Percentiles rank a stretch among this genome's conserved stretches.
Evolutionary conservation across 2,797 vertebrate species (phyloP).

Genomic region (Naso thynnoides): DNA sequence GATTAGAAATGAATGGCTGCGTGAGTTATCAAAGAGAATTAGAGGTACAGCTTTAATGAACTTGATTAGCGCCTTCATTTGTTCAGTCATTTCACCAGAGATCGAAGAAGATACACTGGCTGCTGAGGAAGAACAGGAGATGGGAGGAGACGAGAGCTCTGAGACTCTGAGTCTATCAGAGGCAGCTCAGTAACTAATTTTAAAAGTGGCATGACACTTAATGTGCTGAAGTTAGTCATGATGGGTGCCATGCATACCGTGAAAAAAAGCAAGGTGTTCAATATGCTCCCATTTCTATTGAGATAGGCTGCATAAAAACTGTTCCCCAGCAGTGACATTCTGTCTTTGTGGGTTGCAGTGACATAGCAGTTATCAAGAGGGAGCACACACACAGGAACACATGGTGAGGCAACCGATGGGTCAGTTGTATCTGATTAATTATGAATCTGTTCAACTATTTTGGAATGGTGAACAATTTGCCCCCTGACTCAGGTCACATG

Average conservation of each 20-base stretch:
- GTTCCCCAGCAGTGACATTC: slow-evolving; percentile 1
- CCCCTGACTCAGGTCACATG: slow-evolving; percentile 49
- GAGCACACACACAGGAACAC: slow-evolving; percentile 41
- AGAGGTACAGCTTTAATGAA: slow-evolving; percentile 53
- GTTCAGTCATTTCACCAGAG: slow-evolving; percentile 57
- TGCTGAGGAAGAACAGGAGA: slow-evolving; percentile 24
- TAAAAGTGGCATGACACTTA: slow-evolving; percentile 24
- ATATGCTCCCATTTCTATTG: slow-evolving; percentile 13
- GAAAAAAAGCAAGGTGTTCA: slow-evolving; percentile 14
- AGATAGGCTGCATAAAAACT: slow-evolving; percentile 31
- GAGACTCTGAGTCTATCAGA: slow-evolving; percentile 16
- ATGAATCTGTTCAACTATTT: slow-evolving; percentile 66
- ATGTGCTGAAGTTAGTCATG: slow-evolving; percentile 28
- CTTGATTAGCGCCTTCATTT: slow-evolving; percentile 64
- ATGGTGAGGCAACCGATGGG: slow-evolving; percentile 42
- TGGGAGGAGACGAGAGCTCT: neutral
- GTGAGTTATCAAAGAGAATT: slow-evolving; percentile 53
- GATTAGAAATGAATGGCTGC: slow-evolving; percentile 60
- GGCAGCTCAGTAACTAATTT: slow-evolving; percentile 11
- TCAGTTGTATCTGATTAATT: slow-evolving; percentile 65
- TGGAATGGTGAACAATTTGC: slow-evolving; percentile 42
- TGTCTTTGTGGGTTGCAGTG: slow-evolving; percentile 14
- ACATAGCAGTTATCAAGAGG: slow-evolving; percentile 43
- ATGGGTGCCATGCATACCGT: slow-evolving; percentile 12
- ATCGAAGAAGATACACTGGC: slow-evolving; percentile 35